Evolutionary conservation across 2,888 invertebrate species (phyloP), one percentile per base, ranked within the genome.

Genomic region (Scaptomyza parva): DNA sequence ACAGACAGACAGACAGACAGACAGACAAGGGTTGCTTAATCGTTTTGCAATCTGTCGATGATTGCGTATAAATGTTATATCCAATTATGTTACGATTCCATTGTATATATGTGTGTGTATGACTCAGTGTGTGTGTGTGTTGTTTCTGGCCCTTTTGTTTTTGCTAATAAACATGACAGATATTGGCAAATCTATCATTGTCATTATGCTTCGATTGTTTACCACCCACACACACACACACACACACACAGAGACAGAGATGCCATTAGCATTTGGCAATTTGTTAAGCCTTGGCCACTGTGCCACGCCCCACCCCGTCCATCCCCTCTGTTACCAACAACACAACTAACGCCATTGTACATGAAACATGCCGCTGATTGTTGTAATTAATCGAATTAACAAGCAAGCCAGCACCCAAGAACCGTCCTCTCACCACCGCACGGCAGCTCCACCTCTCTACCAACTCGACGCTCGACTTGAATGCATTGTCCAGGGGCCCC

Each of bases 141-240:
- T 20, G 3, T 3, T 35, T 35, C 14, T 45, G 48, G 53, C 60
- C 68, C 71, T 66, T 82, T 86, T 78, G 79, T 83, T 84, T 86
- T 74, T 26, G 75, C 62, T 57, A 78, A 78, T 87, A 87, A 83
- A 90, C 90, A 90, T 91, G 91, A 91, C 91, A 90, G 90, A 91
- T 91, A 91, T 91, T 89, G 87, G 88, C 86, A 91, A 90, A 91
- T 91, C 91, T 89, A 91, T 91, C 91, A 91, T 90, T 91, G 91
- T 91, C 91, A 91, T 91, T 91, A 90, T 90, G 89, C 84, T 90
- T 90, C 89, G 91, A 91, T 91, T 90, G 90, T 87, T 76, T 76
- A 60, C 40, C 39, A 18, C 41, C 45, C 40, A 8, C 57, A 67
- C 51, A 40, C 41, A 51, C 40, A 8, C 57, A 67, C 51, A 40